These are phyloP conservation scores for Myotis findleyi DNA, from an alignment of 2,797 vertebrate genomes.

Conservation along the genomic window DNA sequence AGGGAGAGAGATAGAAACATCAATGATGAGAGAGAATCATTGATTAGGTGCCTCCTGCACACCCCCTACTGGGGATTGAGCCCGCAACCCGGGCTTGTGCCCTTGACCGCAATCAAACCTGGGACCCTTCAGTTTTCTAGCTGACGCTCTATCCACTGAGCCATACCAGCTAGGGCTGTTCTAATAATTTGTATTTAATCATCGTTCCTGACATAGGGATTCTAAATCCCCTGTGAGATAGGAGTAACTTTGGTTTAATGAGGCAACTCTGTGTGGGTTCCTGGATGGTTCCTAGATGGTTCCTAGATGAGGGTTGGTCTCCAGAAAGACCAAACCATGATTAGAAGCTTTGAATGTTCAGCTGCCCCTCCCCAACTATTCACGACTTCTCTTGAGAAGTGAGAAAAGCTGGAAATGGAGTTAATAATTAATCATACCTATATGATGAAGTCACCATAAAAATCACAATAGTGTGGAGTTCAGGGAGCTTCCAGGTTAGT, in stretches of 20 bases:
- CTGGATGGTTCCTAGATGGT: no score
- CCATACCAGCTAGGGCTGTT: neutral
- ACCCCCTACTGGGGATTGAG: no score
- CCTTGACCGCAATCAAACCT: no score
- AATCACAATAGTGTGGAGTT: neutral
- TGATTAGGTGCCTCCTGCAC: no score
- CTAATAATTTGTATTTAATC: neutral
- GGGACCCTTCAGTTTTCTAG: no score
- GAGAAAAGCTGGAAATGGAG: neutral
- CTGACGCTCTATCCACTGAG: no score
- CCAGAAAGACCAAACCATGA: neutral
- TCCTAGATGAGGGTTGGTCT: neutral
- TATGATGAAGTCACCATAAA: neutral
- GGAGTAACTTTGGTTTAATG: neutral
- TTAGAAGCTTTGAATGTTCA: neutral
- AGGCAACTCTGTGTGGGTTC: neutral
- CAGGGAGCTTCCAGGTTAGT: neutral
- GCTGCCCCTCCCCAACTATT: neutral
- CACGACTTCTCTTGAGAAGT: neutral
- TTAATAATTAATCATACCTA: neutral
- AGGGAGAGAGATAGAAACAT: no score
- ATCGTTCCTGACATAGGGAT: neutral
- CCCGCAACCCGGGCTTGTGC: no score
- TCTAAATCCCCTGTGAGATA: neutral
- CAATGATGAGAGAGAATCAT: no score